Evolutionary conservation across 2,797 vertebrate genomes (phyloP), one percentile per base, ranked within the genome.

Genomic region (Falco columbarius): DNA sequence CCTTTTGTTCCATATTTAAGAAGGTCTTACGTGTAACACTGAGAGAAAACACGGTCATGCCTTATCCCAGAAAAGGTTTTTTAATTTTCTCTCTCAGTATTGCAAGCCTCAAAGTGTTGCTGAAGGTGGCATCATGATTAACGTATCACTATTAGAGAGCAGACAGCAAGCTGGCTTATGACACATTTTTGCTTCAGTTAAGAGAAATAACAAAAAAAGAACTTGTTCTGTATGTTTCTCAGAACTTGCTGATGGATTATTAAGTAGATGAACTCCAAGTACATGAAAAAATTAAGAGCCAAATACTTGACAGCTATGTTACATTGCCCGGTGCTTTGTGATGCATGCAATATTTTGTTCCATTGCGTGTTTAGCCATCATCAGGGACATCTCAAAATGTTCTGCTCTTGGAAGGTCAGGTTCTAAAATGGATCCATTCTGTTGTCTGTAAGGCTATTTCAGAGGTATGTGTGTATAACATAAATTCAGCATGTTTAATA

Each of bases 1-100:
- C 4, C 7, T 67, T 80, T 29, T 46, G 17, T 52, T 91, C 62
- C 23, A 21, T 61, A 10, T 71, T 79, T 81, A 47, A 66, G 56
- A 61, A 46, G 19, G 36, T 62, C 38, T 87, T 67, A 15, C 1
- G 3, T 46, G 38, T 77, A 74, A 67, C 42, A 26, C 12, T 36
- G 27, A 47, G 42, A 44, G 62, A 95, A 84, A 61, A 58, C 22
- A 16, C 22, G 24, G 27, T 92, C 26, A 10, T 74, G 47, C 26
- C 47, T 92, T 93, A 54, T 62, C 44, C 36, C 61, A 82, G 59
- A 82, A 84, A 86, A 66, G 58, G 5, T 46, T 81, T 95, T 93
- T 80, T 67, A 63, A 66, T 95, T 91, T 94, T 97, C 77, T 88
- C 34, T 93, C 67, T 85, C 65, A 24, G 26, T 91, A 83, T 89